phyloP scores from a whole-genome alignment of 2,113 vertebrate species.

The Plestiodon gilberti region DNA sequence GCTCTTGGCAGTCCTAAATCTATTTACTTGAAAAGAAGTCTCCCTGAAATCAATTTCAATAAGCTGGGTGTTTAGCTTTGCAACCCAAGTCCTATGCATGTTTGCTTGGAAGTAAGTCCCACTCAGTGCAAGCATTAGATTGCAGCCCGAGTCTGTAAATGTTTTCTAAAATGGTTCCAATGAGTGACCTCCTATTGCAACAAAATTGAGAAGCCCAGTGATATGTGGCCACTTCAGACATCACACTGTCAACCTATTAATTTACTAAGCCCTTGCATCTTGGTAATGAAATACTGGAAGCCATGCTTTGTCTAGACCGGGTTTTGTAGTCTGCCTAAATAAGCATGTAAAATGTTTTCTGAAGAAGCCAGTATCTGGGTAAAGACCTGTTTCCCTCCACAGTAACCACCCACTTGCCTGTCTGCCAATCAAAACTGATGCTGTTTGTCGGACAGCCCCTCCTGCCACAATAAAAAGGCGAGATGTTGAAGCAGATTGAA shows the following conservation, averaged over 20 bases:
- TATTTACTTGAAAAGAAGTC: background rate
- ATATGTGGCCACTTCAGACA: background rate
- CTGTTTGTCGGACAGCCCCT: background rate
- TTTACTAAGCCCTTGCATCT: background rate
- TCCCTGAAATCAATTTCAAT: background rate
- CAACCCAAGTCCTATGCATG: background rate
- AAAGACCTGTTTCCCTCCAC: background rate
- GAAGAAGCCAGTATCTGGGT: background rate
- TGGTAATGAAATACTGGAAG: background rate
- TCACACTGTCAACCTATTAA: background rate
- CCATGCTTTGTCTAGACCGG: background rate
- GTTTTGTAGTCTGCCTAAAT: background rate
- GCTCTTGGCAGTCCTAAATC: background rate
- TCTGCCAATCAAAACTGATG: conserved; percentile 55
- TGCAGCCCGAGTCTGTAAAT: background rate
- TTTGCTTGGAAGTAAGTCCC: background rate
- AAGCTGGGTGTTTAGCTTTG: background rate
- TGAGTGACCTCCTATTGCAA: background rate
- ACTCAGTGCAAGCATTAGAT: background rate
- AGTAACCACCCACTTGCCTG: background rate
- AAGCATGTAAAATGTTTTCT: background rate
- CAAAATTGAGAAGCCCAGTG: background rate
- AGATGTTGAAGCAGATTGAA: background rate
- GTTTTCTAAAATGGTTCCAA: background rate
- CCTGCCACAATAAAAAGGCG: conserved; percentile 26